A percentile compares a stretch with the other conserved stretches of the same genome.
These are phyloP conservation scores for Urocolius indicus DNA, from an alignment of 2,113 vertebrate genomes.

Conservation along the genomic window DNA sequence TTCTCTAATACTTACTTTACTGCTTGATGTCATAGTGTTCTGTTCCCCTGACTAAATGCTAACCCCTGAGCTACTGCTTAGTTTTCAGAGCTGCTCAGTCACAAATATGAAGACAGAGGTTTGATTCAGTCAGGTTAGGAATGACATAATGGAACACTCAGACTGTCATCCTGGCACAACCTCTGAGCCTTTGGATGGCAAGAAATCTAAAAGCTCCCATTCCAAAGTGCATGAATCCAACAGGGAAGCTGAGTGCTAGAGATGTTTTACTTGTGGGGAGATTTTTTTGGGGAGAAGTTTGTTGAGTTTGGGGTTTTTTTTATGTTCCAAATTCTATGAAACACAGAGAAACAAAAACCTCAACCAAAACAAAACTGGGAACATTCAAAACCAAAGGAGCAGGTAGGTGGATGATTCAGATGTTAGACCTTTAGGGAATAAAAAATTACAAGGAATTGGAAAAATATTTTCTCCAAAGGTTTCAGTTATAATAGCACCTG, in stretches of 20 bases:
- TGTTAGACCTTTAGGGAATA: background rate
- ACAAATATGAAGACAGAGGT: background rate
- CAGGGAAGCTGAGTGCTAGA: background rate
- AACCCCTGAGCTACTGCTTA: background rate
- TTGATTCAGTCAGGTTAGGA: background rate
- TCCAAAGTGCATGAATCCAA: background rate
- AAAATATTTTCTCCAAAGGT: background rate
- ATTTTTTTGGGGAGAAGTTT: too few species aligned
- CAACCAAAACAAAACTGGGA: background rate
- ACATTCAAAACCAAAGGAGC: background rate
- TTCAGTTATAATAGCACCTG: background rate
- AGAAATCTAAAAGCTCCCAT: background rate
- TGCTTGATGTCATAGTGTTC: background rate
- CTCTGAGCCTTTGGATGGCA: background rate
- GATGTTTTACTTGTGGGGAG: too few species aligned
- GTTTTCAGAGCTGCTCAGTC: background rate
- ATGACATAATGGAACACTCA: background rate
- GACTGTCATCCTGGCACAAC: background rate
- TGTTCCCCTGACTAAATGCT: background rate
- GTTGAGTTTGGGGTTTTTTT: background rate
- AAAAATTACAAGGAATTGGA: background rate
- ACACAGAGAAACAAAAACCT: background rate
- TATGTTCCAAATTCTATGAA: background rate
- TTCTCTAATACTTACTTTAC: background rate
- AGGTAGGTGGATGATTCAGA: constrained; percentile 6